phyloP scores from a whole-genome alignment of 2,797 vertebrate genomes.

The Sebastes iracundus region DNA sequence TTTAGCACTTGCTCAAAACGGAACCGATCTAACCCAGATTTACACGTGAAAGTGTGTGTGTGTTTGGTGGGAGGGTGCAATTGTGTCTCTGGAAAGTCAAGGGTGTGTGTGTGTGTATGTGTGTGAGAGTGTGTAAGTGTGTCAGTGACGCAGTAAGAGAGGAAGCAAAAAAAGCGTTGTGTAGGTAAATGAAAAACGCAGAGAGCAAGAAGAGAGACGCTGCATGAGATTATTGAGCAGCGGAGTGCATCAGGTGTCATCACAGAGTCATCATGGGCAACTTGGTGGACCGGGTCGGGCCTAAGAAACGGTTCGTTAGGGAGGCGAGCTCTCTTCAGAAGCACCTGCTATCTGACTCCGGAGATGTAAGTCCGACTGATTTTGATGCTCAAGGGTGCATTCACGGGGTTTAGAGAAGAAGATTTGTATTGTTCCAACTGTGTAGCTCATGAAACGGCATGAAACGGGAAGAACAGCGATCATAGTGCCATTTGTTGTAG shows the following conservation, averaged over 20 bases:
- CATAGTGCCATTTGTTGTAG: background rate
- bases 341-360: constrained; percentile 78
- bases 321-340: constrained; percentile 74
- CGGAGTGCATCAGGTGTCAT: constrained; percentile 45
- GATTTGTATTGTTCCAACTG: background rate
- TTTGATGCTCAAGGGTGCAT: background rate
- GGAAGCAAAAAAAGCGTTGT: constrained; percentile 37
- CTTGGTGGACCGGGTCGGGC: constrained; percentile 75
- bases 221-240: constrained; percentile 26
- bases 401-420: background rate
- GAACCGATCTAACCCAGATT: constrained; percentile 81
- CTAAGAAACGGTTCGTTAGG: constrained; percentile 71
- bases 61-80: constrained; percentile 21
- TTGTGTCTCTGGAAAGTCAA: constrained; percentile 59
- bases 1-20: constrained; percentile 78
- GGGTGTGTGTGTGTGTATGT: constrained; percentile 26
- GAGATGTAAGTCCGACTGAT: constrained; percentile 77
- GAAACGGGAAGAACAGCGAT: background rate
- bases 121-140: constrained; percentile 58
- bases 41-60: constrained; percentile 39
- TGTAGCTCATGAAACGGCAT: background rate
- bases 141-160: constrained; percentile 70
- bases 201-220: constrained; percentile 29
- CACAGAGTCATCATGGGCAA: constrained; percentile 77
- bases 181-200: constrained; percentile 48